Evolutionary conservation across 1,140 invertebrate species (phyloP), one percentile per base, ranked within the genome.

Genomic region (Ectropis grisescens): DNA sequence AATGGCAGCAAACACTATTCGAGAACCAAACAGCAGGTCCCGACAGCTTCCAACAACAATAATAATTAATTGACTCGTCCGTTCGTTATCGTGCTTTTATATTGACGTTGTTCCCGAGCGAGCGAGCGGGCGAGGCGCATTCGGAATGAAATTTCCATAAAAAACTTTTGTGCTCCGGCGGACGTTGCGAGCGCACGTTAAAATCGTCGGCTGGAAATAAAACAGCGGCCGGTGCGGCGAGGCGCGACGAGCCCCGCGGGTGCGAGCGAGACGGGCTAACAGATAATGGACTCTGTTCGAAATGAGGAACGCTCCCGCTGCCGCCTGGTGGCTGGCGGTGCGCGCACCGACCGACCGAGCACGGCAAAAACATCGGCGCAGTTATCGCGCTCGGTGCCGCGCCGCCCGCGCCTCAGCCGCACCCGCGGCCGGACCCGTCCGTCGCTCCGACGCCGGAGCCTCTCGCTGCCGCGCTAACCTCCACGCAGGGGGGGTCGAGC

Each of bases 61-160:
- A 81, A 81, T 78, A 78, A 78, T 81, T 81, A 81, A 81, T 81
- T 78, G 76, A 78, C 72, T 81, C 70, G 71, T 81, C 76, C 70
- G 69, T 81, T 81, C 72, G 76, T 80, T 80, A 80, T 80, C 72
- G 67, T 78, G 70, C 72, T 78, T 78, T 75, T 80, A 80, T 78
- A 80, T 78, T 75, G 72, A 80, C 72, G 75, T n/a, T n/a, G n/a
- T 75, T 66, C 70, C 70, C 70, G 66, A 75, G 65, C 60, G 69
- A 66, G 67, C 66, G 53, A 62, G 58, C 71, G 69, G 67, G 61
- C 68, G 71, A 72, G 67, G 58, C 71, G 71, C 69, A 69, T 69
- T 80, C 62, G 69, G 66, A 80, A 76, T 76, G 75, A 76, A 80
- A 80, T 76, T 76, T 80, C 71, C 75, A 80, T 80, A 80, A 80